Evolutionary conservation across 64 coral and sea anemone species (phyloP).

Genomic region (Platygyra sinensis): DNA sequence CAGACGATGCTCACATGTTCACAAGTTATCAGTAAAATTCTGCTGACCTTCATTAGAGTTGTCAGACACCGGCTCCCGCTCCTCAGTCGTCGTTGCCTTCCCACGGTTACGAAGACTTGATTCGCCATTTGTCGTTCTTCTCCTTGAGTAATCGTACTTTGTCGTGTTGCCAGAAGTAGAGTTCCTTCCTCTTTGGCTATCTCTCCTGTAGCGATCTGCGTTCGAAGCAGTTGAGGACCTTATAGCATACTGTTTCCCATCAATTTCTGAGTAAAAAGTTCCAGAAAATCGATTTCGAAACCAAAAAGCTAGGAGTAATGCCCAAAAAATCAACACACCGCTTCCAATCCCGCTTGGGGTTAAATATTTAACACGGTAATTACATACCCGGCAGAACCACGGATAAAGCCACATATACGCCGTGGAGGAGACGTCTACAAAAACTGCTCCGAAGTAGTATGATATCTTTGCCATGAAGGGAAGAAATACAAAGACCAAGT

Average conservation of each 20-base stretch:
- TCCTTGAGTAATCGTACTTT: slow-evolving; percentile 8
- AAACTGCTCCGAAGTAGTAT: neutral
- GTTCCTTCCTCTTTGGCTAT: neutral
- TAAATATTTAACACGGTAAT: neutral
- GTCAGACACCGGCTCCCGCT: neutral
- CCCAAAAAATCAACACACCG: neutral
- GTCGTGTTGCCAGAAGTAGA: neutral
- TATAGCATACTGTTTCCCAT: slow-evolving; percentile 28
- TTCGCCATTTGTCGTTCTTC: neutral
- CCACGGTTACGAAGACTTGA: neutral
- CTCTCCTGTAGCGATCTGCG: neutral
- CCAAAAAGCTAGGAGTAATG: neutral
- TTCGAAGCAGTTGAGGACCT: neutral
- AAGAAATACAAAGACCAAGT: slow-evolving; percentile 41
- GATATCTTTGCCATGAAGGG: slow-evolving; percentile 28
- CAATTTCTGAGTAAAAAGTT: slow-evolving; percentile 41
- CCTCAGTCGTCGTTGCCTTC: neutral
- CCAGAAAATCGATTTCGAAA: slow-evolving; percentile 20
- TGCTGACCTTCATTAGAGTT: slow-evolving; percentile 4
- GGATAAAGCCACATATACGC: slow-evolving; percentile 1
- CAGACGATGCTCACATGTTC: too few relatives aligned
- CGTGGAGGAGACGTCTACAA: neutral
- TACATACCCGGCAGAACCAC: neutral
- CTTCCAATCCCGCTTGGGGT: slow-evolving; percentile 13
- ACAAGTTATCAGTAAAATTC: neutral